phyloP scores from a whole-genome alignment of 2,797 vertebrate genomes.

The Notolepis coatsorum region DNA sequence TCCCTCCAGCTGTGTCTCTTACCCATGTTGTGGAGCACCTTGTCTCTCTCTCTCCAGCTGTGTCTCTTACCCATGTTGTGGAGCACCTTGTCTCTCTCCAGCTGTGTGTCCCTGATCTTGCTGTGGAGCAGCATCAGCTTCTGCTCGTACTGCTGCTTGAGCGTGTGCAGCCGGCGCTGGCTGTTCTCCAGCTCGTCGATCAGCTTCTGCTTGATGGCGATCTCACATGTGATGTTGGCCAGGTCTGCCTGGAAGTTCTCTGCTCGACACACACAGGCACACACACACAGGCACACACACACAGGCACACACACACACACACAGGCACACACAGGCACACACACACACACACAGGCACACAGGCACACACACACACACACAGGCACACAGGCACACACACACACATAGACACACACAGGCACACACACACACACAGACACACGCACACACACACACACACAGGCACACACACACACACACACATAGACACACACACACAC shows the following conservation, averaged over 20 bases:
- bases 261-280: constrained; percentile 56
- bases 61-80: constrained; percentile 92
- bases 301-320: constrained; percentile 6
- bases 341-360: constrained; percentile 8
- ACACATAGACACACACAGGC: neutral
- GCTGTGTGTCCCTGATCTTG: constrained; percentile 96
- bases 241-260: constrained; percentile 94
- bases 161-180: constrained; percentile 92
- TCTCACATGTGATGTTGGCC: constrained; percentile 98
- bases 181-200: constrained; percentile 98
- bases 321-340: neutral
- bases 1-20: too few species aligned
- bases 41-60: too few species aligned
- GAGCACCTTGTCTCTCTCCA: constrained; percentile 95
- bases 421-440: neutral
- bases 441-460: neutral
- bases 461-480: neutral
- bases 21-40: too few species aligned
- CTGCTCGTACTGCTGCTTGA: constrained; percentile 97
- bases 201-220: constrained; percentile 98
- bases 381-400: neutral
- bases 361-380: neutral
- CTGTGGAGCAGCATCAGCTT: constrained; percentile 95
- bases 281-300: constrained; percentile 15
- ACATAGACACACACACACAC: too few species aligned